phyloP scores from a whole-genome alignment of 2,113 vertebrate species.

The Catharus fuscescens region DNA sequence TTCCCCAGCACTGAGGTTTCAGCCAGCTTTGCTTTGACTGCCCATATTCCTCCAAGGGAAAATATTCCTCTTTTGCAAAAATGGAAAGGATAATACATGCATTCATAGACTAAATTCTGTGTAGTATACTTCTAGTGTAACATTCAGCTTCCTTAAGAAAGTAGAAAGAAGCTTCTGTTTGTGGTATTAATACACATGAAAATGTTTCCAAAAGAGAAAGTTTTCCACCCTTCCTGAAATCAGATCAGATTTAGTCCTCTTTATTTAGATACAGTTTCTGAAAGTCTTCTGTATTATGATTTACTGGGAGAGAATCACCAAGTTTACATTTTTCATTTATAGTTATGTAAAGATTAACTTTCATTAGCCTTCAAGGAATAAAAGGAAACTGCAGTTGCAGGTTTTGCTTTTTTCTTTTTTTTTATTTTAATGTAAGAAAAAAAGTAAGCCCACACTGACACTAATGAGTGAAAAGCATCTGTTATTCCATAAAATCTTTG shows the following conservation, averaged over 20 bases:
- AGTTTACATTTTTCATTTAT: not conserved
- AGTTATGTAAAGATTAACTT: not conserved
- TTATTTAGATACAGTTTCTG: not conserved
- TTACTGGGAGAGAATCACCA: not conserved
- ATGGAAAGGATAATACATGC: not conserved
- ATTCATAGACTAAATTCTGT: not conserved
- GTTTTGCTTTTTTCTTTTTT: too few species aligned
- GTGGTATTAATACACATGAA: not conserved
- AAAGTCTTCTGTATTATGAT: not conserved
- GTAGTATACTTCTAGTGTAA: not conserved
- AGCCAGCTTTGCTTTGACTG: not conserved
- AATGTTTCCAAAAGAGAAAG: not conserved
- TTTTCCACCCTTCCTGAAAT: constrained; percentile 3
- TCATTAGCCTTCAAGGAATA: not conserved
- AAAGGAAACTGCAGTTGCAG: not conserved
- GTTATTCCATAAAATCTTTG: not conserved
- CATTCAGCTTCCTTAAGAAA: not conserved
- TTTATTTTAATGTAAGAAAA: not conserved
- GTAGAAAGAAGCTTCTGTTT: not conserved
- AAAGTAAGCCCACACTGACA: not conserved
- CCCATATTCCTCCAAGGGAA: not conserved
- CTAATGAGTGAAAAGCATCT: not conserved
- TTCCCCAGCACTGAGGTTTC: not conserved
- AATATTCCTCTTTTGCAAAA: not conserved
- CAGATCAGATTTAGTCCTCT: not conserved